Base-by-base conservation (phyloP, 2,888 invertebrate species). In the Nasonovia ribisnigri region DNA sequence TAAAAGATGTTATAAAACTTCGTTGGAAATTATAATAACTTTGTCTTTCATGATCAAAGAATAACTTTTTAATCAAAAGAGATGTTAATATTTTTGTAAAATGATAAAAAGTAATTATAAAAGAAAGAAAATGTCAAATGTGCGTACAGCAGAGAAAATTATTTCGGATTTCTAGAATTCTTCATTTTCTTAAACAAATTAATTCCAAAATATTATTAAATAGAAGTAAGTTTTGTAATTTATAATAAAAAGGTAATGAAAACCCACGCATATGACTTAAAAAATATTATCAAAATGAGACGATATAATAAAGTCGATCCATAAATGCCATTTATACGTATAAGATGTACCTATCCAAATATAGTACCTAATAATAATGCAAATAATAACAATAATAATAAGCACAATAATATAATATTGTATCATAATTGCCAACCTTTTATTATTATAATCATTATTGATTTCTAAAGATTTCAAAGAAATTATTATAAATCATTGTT, bases 41-140 rank as follows among this genome's bases (percentile, higher is more conserved):
- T 77, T 36, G 77, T 36, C 77, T 77, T 77, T 77, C 77, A 36
- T 77, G 77, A 77, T 77, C 77, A 77, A 77, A 77, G 77, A 77
- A 77, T 77, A 77, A 77, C 36, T 77, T 77, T 77, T 36, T 77
- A 36, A 77, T 77, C 77, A 77, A 77, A 77, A 77, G 36, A 36
- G 77, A 77, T 77, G 77, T 77, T 77, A 36, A 42, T 77, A 77
- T 77, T 77, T 77, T 36, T 77, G 20, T 77, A 77, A 77, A 77
- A 77, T 77, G 36, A 36, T 77, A 77, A 77, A 77, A 77, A 77
- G 77, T 77, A 36, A 77, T 77, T 77, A 77, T 77, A 77, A 77
- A 77, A 36, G 77, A 77, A 24, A 77, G 77, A 77, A 77, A 77
- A 77, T 42, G 77, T 77, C 77, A 77, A 77, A 77, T 36, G 42